phyloP scores from a whole-genome alignment of 2,113 vertebrate species.

The Hyla sarda region DNA sequence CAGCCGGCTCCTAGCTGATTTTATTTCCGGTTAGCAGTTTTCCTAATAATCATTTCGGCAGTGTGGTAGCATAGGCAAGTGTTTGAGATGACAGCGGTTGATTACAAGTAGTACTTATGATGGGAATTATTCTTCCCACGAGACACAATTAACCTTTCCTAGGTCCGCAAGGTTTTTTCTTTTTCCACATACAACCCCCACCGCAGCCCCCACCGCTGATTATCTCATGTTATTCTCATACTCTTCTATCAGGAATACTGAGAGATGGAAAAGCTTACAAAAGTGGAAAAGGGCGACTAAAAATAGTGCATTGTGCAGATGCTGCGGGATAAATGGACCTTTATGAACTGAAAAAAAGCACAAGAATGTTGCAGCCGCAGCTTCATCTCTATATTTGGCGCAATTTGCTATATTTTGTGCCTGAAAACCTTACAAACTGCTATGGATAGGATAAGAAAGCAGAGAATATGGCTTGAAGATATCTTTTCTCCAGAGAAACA shows the following conservation, averaged over 20 bases:
- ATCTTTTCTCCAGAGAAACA: neutral
- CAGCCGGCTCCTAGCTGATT: constrained; percentile 37
- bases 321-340: constrained; percentile 16
- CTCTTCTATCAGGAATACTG: constrained; percentile 5
- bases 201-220: constrained; percentile 29
- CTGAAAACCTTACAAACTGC: constrained; percentile 2
- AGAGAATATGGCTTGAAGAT: neutral
- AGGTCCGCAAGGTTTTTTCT: constrained; percentile 30
- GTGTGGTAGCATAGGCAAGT: constrained; percentile 43
- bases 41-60: constrained; percentile 56
- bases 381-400: neutral
- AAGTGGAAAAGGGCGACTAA: constrained; percentile 50
- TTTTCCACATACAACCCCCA: neutral
- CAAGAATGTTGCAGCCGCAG: constrained; percentile 16
- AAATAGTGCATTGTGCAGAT: constrained; percentile 35
- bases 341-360: constrained; percentile 1
- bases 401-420: neutral
- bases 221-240: constrained; percentile 51
- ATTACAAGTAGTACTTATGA: constrained; percentile 59
- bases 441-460: neutral
- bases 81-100: constrained; percentile 50
- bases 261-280: constrained; percentile 32
- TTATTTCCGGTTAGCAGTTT: constrained; percentile 55
- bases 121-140: constrained; percentile 59
- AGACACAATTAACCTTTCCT: constrained; percentile 59